A percentile compares a stretch with the other conserved stretches of the same genome.
Conservation (phyloP, 2,888 invertebrate species). For the Sinodicranocentrus sp. region DNA sequence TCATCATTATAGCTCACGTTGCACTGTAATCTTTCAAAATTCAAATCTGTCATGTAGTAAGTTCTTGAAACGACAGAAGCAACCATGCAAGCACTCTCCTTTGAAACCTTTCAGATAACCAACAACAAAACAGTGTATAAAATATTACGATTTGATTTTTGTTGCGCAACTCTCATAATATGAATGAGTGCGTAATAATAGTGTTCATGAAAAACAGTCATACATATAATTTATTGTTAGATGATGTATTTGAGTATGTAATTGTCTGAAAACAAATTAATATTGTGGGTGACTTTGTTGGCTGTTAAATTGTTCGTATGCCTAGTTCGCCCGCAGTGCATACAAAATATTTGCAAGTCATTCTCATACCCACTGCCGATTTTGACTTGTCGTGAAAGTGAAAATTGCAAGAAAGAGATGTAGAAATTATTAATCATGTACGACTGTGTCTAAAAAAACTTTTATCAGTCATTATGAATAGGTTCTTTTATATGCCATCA, state of each 20-base stretch:
- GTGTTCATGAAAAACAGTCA: neutral
- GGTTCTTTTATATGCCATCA: neutral
- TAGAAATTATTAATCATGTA: slow-evolving; percentile 21
- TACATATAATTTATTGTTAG: slow-evolving; percentile 14
- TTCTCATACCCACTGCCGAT: too few species aligned
- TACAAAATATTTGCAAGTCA: neutral
- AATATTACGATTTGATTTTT: slow-evolving; percentile 32
- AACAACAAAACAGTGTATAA: slow-evolving; percentile 25
- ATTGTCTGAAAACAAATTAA: slow-evolving; percentile 42
- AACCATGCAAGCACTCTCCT: slow-evolving; percentile 46
- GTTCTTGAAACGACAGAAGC: slow-evolving; percentile 30
- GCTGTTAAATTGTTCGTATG: too few species aligned
- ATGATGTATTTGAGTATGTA: slow-evolving; percentile 25
- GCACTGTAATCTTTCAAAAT: neutral
- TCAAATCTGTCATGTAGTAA: slow-evolving; percentile 18
- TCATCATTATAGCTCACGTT: slow-evolving; percentile 21
- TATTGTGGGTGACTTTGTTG: slow-evolving; percentile 16
- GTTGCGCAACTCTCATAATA: slow-evolving; percentile 20
- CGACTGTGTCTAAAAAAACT: neutral
- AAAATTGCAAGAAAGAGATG: neutral
- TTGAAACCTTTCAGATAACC: too few species aligned
- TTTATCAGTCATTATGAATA: neutral
- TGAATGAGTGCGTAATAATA: neutral
- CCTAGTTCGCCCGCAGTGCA: neutral
- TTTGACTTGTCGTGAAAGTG: slow-evolving; percentile 17